Conservation (phyloP, 92 coral and sea anemone species). For the Scolanthus callimorphus region DNA sequence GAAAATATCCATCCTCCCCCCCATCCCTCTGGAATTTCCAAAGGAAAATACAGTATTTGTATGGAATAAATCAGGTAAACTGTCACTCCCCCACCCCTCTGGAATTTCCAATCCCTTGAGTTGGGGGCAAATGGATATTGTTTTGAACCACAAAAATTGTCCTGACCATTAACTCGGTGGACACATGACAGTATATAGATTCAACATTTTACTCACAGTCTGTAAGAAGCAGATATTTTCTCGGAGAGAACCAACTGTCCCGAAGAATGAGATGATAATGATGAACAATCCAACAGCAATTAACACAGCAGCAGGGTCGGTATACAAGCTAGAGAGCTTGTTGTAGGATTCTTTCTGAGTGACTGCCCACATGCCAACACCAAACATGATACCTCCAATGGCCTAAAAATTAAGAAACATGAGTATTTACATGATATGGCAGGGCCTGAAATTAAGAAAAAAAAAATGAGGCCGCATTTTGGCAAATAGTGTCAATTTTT, state of each 20-base stretch:
- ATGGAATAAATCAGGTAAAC: too few species aligned
- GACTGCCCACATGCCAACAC: conserved; percentile 87
- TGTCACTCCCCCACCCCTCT: too few species aligned
- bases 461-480: too few species aligned
- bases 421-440: neutral
- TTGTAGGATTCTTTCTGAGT: conserved; percentile 81
- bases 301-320: conserved; percentile 95
- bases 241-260: conserved; percentile 98
- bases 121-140: too few species aligned
- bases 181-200: too few species aligned
- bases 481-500: too few species aligned
- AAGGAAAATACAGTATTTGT: neutral
- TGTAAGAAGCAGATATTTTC: conserved; percentile 79
- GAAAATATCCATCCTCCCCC: too few species aligned
- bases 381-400: conserved; percentile 95
- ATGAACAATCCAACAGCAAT: conserved; percentile 86
- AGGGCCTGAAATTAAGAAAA: neutral
- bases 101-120: too few species aligned
- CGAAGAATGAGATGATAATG: conserved; percentile 93
- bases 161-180: too few species aligned
- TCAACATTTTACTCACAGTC: conserved; percentile 77
- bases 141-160: too few species aligned
- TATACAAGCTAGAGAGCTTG: conserved; percentile 79
- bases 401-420: conserved; percentile 27
- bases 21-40: too few species aligned